phyloP scores from a whole-genome alignment of 37 sponge, comb jelly and placozoan species.

The Hexactinellida sp. region DNA sequence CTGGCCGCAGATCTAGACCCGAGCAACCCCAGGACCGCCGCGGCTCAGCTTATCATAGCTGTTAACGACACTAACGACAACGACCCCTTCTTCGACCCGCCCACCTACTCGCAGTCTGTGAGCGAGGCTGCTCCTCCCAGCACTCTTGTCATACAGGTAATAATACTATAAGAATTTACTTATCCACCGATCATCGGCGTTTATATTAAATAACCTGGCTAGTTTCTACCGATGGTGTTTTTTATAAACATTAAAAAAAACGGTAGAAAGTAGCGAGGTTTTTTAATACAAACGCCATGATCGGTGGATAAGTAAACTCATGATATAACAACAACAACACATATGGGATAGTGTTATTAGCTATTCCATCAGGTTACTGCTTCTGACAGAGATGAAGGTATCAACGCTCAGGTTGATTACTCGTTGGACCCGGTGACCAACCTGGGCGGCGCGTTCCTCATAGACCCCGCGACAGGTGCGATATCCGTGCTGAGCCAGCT shows the following conservation, averaged over 20 bases:
- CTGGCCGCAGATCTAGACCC: slow-evolving; percentile 7
- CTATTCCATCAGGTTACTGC: slow-evolving; percentile 27
- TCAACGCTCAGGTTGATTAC: slow-evolving; percentile 28
- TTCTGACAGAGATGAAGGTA: slow-evolving; percentile 31
- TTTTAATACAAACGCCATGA: too few species aligned
- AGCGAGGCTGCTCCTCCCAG: not conserved
- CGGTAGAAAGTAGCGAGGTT: too few species aligned
- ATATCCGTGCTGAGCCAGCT: not conserved
- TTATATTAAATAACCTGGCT: too few species aligned
- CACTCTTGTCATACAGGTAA: not conserved
- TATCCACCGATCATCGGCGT: too few species aligned
- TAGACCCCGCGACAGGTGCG: not conserved
- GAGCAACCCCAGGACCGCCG: not conserved
- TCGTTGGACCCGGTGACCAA: not conserved
- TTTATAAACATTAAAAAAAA: too few species aligned
- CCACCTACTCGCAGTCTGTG: not conserved
- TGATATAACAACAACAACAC: too few species aligned
- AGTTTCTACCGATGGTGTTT: too few species aligned
- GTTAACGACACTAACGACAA: not conserved
- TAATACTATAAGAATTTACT: too few species aligned
- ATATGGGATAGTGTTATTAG: too few species aligned
- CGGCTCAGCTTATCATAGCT: not conserved
- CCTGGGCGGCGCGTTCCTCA: not conserved
- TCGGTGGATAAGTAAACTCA: too few species aligned
- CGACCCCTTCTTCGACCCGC: not conserved